Conservation (phyloP, 35 echinoderm and acorn worm genomes). For the Chiridota heheva region DNA sequence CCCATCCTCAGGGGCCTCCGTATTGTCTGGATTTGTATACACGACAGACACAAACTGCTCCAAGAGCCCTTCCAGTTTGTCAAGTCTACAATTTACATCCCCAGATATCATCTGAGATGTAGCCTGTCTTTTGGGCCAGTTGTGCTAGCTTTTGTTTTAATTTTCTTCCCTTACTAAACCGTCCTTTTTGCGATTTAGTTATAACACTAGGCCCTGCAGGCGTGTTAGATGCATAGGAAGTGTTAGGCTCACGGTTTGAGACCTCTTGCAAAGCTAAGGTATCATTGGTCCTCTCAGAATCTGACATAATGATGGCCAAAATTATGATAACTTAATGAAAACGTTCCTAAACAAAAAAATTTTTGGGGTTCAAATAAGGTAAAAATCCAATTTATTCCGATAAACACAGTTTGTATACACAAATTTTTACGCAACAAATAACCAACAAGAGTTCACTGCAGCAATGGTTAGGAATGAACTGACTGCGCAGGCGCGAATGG, state of each 20-base stretch:
- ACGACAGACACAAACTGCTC: neutral
- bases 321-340: neutral
- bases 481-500: constrained; percentile 10
- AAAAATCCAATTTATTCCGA: neutral
- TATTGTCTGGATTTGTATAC: too few relatives aligned
- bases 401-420: neutral
- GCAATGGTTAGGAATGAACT: neutral
- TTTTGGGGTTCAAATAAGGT: neutral
- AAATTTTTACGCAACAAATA: neutral
- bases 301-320: neutral
- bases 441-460: neutral
- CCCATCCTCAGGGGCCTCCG: too few relatives aligned
- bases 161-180: constrained; percentile 14
- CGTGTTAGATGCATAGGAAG: neutral
- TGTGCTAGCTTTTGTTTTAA: neutral
- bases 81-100: neutral
- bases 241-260: neutral
- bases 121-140: neutral
- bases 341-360: neutral
- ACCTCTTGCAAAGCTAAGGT: neutral
- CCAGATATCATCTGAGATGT: neutral
- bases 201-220: neutral
- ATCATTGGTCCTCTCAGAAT: constrained; percentile 5
- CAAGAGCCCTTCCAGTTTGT: constrained; percentile 9
- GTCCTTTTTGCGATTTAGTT: neutral